A percentile compares a stretch with the other conserved stretches of the same genome.
These are phyloP conservation scores for rat (Rattus norvegicus) DNA, from an alignment of 2,113 vertebrate species.

Conservation along the genomic window DNA sequence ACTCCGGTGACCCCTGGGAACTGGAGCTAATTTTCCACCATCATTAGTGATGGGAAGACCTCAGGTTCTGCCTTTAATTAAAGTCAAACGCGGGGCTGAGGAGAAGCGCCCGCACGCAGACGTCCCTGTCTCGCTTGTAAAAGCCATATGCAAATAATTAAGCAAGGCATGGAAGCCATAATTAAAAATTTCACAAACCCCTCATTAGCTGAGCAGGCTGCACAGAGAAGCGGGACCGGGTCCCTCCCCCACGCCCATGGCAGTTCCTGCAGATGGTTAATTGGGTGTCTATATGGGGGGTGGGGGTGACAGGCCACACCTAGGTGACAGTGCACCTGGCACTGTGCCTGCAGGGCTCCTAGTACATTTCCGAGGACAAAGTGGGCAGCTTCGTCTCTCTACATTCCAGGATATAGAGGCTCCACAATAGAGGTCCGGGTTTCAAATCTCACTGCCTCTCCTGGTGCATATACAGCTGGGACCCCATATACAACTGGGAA, in stretches of 20 bases:
- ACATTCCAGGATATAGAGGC: not conserved
- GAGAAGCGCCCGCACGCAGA: slow-evolving; percentile 74
- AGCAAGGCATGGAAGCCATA: slow-evolving; percentile 80
- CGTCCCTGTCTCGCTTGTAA: slow-evolving; percentile 81
- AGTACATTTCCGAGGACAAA: not conserved
- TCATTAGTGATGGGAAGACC: slow-evolving; percentile 86
- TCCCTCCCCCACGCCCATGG: slow-evolving; percentile 59
- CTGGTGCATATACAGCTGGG: not conserved
- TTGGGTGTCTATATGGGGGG: slow-evolving; percentile 72
- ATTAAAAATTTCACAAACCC: slow-evolving; percentile 84
- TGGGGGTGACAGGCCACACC: not conserved
- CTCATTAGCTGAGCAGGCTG: slow-evolving; percentile 87
- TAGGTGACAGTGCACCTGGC: slow-evolving; percentile 25
- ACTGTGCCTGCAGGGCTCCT: not conserved
- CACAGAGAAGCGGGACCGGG: slow-evolving; percentile 64
- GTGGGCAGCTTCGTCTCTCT: not conserved
- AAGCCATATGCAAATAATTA: slow-evolving; percentile 89
- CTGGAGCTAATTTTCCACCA: slow-evolving; percentile 86
- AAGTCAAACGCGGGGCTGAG: slow-evolving; percentile 79
- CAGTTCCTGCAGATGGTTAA: slow-evolving; percentile 80
- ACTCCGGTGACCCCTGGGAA: slow-evolving; percentile 80
- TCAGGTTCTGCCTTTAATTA: slow-evolving; percentile 86
- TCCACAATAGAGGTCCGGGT: not conserved
- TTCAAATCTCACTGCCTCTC: not conserved
- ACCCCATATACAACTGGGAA: not conserved